These are phyloP conservation scores for Xestoiulus laeticollis DNA, from an alignment of 2,888 invertebrate species.

Conservation along the genomic window DNA sequence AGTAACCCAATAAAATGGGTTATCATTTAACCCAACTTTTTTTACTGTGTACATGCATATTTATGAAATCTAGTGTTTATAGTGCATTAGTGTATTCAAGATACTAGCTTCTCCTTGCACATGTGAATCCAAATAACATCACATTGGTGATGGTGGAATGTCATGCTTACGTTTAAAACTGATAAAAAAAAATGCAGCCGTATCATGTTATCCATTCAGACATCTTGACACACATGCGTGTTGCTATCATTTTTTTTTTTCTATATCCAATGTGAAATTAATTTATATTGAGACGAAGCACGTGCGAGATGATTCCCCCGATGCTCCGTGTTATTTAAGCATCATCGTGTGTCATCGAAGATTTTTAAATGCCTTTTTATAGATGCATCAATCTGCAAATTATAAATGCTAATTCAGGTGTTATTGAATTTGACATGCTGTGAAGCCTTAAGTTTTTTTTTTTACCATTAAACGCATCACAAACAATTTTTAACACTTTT, in stretches of 20 bases:
- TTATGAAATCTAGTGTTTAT: too few relatives aligned
- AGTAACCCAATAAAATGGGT: too few relatives aligned
- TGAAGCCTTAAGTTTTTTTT: neutral
- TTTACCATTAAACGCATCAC: neutral
- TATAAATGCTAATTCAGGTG: neutral
- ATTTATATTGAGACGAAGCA: constrained; percentile 20
- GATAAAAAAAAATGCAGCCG: constrained; percentile 5
- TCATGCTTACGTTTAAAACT: neutral
- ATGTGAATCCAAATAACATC: neutral
- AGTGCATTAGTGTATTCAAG: neutral
- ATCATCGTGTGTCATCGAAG: constrained; percentile 24
- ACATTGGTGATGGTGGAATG: constrained; percentile 11
- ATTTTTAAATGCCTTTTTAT: neutral
- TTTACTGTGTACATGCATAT: too few relatives aligned
- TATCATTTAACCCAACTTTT: too few relatives aligned
- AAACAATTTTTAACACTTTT: neutral
- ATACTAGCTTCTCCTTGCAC: neutral
- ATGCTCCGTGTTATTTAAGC: neutral
- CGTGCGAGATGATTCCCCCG: constrained; percentile 38
- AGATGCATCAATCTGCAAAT: constrained; percentile 2
- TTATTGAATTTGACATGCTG: neutral
- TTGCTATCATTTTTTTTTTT: constrained; percentile 2
- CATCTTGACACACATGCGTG: constrained; percentile 43
- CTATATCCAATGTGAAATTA: constrained; percentile 30
- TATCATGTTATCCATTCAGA: constrained; percentile 21